Percentiles rank a stretch among this genome's conserved stretches.
Evolutionary conservation across 2,888 invertebrate species (phyloP).

Genomic region (Cetonia aurata): DNA sequence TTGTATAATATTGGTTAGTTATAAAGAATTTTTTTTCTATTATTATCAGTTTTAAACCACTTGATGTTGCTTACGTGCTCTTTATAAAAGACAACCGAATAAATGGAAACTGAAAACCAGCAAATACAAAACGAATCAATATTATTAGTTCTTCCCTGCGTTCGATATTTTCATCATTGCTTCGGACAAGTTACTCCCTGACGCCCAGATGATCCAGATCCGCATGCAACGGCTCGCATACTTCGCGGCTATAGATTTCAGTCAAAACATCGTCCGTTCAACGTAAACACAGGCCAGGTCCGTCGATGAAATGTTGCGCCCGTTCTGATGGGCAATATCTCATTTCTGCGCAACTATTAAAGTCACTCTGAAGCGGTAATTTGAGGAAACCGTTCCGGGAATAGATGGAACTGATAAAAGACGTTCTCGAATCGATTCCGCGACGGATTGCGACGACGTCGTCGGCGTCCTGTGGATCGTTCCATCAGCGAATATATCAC

Average conservation of each 20-base stretch:
- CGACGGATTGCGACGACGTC: background rate
- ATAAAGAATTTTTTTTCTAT: no score
- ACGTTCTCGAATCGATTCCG: constrained; percentile 14
- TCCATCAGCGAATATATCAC: background rate
- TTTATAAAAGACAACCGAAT: constrained; percentile 5
- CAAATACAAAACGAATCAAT: constrained; percentile 4
- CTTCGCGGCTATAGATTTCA: constrained; percentile 27
- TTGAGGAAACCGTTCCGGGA: constrained; percentile 28
- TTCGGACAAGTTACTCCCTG: constrained; percentile 4
- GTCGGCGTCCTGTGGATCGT: background rate
- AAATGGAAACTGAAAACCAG: constrained; percentile 1
- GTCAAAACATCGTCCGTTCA: constrained; percentile 43
- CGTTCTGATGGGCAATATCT: constrained; percentile 42
- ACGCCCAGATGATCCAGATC: background rate
- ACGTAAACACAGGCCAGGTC: constrained; percentile 45
- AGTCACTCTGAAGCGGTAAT: constrained; percentile 33
- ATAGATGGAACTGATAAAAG: constrained; percentile 32
- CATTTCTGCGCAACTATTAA: constrained; percentile 40
- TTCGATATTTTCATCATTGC: constrained; percentile 18
- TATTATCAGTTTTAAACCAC: no score
- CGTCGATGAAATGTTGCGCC: constrained; percentile 42
- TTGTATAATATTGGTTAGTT: no score
- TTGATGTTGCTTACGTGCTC: background rate
- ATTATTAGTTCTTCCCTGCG: constrained; percentile 13
- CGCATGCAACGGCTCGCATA: constrained; percentile 5